A percentile compares a stretch with the other conserved stretches of the same genome.
Conservation (phyloP, 2,888 invertebrate genomes). For the Polia nebulosa region DNA sequence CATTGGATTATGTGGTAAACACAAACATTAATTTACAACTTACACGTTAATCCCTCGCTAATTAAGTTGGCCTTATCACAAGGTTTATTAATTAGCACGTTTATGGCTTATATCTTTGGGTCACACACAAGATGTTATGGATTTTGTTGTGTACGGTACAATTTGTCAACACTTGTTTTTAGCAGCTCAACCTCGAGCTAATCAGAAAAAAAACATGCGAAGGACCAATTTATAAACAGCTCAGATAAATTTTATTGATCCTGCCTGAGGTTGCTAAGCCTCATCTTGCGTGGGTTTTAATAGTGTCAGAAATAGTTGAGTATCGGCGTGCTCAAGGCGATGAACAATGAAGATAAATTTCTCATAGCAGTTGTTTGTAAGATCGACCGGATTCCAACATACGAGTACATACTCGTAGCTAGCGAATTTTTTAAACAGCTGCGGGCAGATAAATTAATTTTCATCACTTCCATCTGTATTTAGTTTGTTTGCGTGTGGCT, state of each 20-base stretch:
- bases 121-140: background rate
- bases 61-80: conserved; percentile 37
- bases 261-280: background rate
- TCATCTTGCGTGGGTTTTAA: conserved; percentile 23
- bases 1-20: conserved; percentile 20
- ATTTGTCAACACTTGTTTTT: conserved; percentile 3
- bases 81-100: conserved; percentile 32
- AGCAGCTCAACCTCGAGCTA: conserved; percentile 1
- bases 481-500: conserved; percentile 1
- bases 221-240: conserved; percentile 9
- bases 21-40: conserved; percentile 26
- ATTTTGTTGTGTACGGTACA: background rate
- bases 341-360: conserved; percentile 30
- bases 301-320: conserved; percentile 24
- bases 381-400: background rate
- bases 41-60: conserved; percentile 25
- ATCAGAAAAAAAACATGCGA: background rate
- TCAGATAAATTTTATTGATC: background rate
- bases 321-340: background rate
- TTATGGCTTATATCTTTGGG: background rate
- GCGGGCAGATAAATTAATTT: conserved; percentile 4
- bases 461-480: conserved; percentile 15
- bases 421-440: background rate
- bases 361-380: background rate
- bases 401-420: no score